Evolutionary conservation across 2,797 vertebrate genomes (phyloP).

Genomic region (Hippocampus kuda): DNA sequence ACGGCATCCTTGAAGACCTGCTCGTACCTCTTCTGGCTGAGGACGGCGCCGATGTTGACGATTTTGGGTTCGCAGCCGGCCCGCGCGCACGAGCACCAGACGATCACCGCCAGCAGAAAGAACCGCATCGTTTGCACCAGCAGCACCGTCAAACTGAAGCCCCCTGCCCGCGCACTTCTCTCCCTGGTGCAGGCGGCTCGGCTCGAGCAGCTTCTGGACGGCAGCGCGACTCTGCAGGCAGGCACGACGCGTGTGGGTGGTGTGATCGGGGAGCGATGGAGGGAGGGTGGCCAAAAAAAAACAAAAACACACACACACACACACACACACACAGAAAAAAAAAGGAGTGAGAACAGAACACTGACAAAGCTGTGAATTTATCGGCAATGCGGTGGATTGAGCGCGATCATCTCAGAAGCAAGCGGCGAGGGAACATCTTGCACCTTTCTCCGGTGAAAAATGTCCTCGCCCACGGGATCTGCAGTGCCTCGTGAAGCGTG

Average conservation of each 20-base stretch:
- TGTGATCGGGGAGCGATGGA: slow-evolving; percentile 14
- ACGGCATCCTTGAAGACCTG: slow-evolving; percentile 93
- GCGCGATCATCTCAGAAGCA: slow-evolving; percentile 28
- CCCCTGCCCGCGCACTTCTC: slow-evolving; percentile 45
- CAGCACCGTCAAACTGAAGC: slow-evolving; percentile 31
- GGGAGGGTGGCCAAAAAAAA: neutral
- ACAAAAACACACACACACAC: too few relatives aligned
- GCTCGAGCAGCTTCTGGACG: slow-evolving; percentile 41
- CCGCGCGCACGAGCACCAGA: slow-evolving; percentile 81
- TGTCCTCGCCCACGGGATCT: slow-evolving; percentile 7
- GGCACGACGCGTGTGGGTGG: slow-evolving; percentile 45
- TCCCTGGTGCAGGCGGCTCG: slow-evolving; percentile 47
- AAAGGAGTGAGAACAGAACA: neutral
- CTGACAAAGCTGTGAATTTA: slow-evolving; percentile 32
- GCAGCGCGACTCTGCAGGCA: slow-evolving; percentile 41
- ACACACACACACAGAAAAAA: neutral
- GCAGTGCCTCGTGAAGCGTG: slow-evolving; percentile 13
- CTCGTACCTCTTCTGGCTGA: slow-evolving; percentile 94
- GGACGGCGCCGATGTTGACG: slow-evolving; percentile 91
- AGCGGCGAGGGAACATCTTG: slow-evolving; percentile 17
- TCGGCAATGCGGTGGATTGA: slow-evolving; percentile 66
- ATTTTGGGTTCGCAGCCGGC: slow-evolving; percentile 89
- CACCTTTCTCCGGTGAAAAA: slow-evolving; percentile 8
- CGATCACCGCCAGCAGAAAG: slow-evolving; percentile 76
- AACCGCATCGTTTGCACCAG: slow-evolving; percentile 72